Base-by-base conservation (phyloP, 2,797 vertebrate genomes). In the Phylloscopus collybita region DNA sequence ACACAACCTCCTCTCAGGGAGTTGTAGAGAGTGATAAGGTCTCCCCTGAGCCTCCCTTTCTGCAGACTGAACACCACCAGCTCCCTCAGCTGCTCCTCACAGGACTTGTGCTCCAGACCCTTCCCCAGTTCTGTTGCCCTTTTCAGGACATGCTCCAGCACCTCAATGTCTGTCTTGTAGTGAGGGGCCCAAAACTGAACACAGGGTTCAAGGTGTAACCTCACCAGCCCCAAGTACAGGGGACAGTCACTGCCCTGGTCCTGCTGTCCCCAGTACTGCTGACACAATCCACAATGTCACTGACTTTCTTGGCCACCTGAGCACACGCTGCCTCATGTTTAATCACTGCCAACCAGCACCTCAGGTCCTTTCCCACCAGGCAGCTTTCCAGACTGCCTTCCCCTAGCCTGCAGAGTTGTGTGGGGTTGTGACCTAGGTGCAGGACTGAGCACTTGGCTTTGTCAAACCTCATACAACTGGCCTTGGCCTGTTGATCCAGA, bases 311-410 rank as follows among this genome's bases (percentile, higher is more conserved):
- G 50, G 29, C n/a, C 44, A 57, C 29, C 38, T 64, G 62, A 42
- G 49, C 36, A 67, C 16, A 73, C 0, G 0, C 7, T 61, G 40
- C 11, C 10, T 50, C 42, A 20, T 17, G 36, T 38, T 50, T 42
- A 27, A 25, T 1, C 7, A 16, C 21, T 27, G 15, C 10, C 56
- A 69, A 30, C 25, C 17, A 86, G n/a, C 42, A 62, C 1, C 3
- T 3, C 11, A 70, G 29, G 16, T 27, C 5, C 57, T 45, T 70
- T 56, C 20, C 44, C 22, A 53, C 15, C 34, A 34, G 26, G 70
- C 38, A 75, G 45, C 18, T 34, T 81, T 59, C 57, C 67, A 67
- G 42, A 15, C 42, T 73, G 42, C 59, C 54, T 75, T 50, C 19
- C 9, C 30, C 27, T 42, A 53, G 8, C 45, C 51, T 71, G 27